Conservation (phyloP, 2,888 invertebrate genomes). For the Caenorhabditis sp. region DNA sequence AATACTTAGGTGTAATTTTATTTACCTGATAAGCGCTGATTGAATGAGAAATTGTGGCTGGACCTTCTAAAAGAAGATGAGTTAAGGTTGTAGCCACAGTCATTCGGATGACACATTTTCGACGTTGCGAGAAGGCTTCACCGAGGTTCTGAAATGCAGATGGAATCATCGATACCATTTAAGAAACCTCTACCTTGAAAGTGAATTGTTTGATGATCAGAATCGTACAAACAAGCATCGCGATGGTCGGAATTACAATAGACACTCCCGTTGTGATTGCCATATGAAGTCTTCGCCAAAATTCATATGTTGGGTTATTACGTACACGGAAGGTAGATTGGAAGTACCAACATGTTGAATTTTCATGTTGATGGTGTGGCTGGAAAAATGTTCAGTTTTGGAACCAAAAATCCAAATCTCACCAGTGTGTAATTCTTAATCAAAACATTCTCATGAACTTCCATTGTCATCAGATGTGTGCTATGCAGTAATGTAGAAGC, state of each 20-base stretch:
- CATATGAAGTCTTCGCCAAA: conserved; percentile 47
- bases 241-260: conserved; percentile 63
- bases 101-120: conserved; percentile 67
- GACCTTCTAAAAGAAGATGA: conserved; percentile 66
- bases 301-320: conserved; percentile 36
- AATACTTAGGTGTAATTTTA: too few relatives aligned
- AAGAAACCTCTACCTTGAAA: conserved; percentile 45
- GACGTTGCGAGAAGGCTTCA: conserved; percentile 62
- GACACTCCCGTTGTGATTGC: conserved; percentile 57
- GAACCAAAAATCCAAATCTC: not conserved
- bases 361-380: conserved; percentile 21
- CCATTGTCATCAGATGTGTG: conserved; percentile 39
- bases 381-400: too few relatives aligned
- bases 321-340: conserved; percentile 30
- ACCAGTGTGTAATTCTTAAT: conserved; percentile 8
- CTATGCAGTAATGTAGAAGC: conserved; percentile 40
- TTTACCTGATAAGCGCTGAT: conserved; percentile 48
- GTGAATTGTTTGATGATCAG: conserved; percentile 62
- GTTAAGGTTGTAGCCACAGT: conserved; percentile 66
- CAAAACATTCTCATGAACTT: conserved; percentile 26
- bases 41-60: conserved; percentile 56
- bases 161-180: too few relatives aligned
- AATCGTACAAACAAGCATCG: conserved; percentile 64
- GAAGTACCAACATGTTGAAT: conserved; percentile 42
- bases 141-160: conserved; percentile 66